Conservation (phyloP, 2,888 invertebrate species). For the Acronicta psi region DNA sequence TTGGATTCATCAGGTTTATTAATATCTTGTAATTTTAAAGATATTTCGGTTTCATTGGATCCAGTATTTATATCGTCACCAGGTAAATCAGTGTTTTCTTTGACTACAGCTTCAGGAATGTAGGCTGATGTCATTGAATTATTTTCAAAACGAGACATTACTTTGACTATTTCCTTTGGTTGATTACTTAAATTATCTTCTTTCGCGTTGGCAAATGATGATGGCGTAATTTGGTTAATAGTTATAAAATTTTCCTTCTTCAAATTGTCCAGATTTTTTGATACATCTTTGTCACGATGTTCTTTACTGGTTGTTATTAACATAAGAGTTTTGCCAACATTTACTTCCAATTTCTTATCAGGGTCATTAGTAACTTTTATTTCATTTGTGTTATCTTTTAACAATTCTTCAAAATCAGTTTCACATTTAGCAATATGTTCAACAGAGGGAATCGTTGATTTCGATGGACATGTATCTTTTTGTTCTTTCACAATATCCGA, state of each 20-base stretch:
- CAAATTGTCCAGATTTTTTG: constrained; percentile 39
- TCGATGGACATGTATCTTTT: constrained; percentile 50
- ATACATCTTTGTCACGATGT: constrained; percentile 55
- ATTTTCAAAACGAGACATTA: constrained; percentile 28
- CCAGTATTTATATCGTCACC: constrained; percentile 23
- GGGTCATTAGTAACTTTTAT: constrained; percentile 82
- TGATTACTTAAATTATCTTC: constrained; percentile 37
- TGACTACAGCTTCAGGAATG: constrained; percentile 18
- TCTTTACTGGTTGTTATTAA: constrained; percentile 61
- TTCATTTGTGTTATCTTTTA: constrained; percentile 86
- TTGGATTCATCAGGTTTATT: constrained; percentile 22
- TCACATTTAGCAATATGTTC: constrained; percentile 76
- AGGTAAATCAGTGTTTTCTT: constrained; percentile 12
- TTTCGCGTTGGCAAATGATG: constrained; percentile 21
- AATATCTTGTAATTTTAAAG: constrained; percentile 18
- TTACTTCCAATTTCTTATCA: constrained; percentile 81
- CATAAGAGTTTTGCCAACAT: constrained; percentile 78
- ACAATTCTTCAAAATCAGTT: constrained; percentile 86
- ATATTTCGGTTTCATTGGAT: constrained; percentile 23
- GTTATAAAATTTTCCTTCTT: constrained; percentile 41
- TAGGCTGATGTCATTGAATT: constrained; percentile 10
- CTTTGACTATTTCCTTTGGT: constrained; percentile 25
- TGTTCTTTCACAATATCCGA: constrained; percentile 59
- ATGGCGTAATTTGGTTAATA: constrained; percentile 13
- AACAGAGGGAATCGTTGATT: constrained; percentile 39